These are phyloP conservation scores for Desmophyllum pertusum DNA, from an alignment of 92 coral and sea anemone species.

Conservation along the genomic window DNA sequence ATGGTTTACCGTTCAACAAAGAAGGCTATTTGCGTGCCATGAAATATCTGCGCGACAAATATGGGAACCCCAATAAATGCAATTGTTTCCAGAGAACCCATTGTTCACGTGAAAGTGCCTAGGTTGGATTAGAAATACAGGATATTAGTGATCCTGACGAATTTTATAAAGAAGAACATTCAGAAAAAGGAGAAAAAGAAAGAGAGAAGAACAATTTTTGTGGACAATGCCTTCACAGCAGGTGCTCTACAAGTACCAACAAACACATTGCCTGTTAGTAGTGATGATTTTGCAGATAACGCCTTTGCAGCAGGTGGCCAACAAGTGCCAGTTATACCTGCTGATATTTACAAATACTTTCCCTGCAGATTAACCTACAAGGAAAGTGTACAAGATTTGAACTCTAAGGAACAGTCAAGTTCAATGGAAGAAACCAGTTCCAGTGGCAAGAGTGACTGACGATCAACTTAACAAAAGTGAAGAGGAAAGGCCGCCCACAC, in stretches of 20 bases:
- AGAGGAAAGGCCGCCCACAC: too few species aligned
- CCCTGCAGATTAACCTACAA: neutral
- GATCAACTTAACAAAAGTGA: too few species aligned
- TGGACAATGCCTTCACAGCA: neutral
- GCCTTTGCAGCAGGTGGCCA: neutral
- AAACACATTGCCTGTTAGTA: neutral
- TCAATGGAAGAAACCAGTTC: too few species aligned
- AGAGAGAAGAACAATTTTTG: neutral
- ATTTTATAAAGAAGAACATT: neutral
- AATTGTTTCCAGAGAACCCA: neutral
- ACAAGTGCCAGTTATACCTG: neutral
- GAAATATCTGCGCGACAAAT: too few species aligned
- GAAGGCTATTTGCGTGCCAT: too few species aligned
- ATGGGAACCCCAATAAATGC: too few species aligned
- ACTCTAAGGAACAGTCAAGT: too few species aligned
- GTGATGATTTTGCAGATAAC: neutral
- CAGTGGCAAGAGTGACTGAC: too few species aligned
- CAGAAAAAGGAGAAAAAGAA: neutral
- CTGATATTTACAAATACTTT: neutral
- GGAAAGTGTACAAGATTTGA: too few species aligned
- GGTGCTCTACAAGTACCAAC: neutral
- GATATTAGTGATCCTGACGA: neutral
- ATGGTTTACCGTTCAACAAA: too few species aligned
- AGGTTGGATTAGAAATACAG: neutral
- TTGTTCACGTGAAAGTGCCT: neutral